These are phyloP conservation scores for Buceros bicornis DNA, from an alignment of 2,797 vertebrate genomes.

Conservation along the genomic window DNA sequence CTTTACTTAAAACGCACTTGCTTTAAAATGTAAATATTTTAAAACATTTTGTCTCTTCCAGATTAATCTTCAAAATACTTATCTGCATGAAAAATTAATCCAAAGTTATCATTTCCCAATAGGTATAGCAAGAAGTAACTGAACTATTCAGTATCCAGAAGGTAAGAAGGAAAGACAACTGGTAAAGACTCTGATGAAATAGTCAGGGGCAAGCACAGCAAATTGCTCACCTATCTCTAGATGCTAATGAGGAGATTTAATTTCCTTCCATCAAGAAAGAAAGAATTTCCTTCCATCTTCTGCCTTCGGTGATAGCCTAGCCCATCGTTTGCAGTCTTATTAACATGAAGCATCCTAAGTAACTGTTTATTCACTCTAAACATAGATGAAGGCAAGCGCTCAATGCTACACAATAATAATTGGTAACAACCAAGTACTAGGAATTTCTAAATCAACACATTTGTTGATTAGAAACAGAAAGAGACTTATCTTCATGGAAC, in stretches of 20 bases:
- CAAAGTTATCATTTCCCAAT: not conserved
- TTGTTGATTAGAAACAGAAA: not conserved
- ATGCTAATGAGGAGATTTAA: not conserved
- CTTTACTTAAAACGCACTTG: not conserved
- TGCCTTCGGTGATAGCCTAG: not conserved
- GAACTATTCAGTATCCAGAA: not conserved
- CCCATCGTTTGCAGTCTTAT: not conserved
- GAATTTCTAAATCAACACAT: not conserved
- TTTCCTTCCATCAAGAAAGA: not conserved
- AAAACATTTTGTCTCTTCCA: not conserved
- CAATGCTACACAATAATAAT: not conserved
- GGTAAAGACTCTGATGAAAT: not conserved
- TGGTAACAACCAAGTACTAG: not conserved
- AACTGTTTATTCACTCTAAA: not conserved
- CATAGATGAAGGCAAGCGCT: not conserved
- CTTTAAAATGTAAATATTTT: not conserved
- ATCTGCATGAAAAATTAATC: not conserved
- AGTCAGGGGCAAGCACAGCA: not conserved
- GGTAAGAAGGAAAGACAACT: not conserved
- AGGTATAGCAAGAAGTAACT: not conserved
- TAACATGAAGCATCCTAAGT: not conserved
- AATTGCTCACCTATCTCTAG: not conserved
- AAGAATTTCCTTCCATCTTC: not conserved
- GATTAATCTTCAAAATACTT: not conserved
- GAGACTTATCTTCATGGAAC: not conserved